Percentiles rank a stretch among this genome's conserved stretches.
phyloP scores from a whole-genome alignment of 2,113 vertebrate species.

The Gracilinanus agilis region DNA sequence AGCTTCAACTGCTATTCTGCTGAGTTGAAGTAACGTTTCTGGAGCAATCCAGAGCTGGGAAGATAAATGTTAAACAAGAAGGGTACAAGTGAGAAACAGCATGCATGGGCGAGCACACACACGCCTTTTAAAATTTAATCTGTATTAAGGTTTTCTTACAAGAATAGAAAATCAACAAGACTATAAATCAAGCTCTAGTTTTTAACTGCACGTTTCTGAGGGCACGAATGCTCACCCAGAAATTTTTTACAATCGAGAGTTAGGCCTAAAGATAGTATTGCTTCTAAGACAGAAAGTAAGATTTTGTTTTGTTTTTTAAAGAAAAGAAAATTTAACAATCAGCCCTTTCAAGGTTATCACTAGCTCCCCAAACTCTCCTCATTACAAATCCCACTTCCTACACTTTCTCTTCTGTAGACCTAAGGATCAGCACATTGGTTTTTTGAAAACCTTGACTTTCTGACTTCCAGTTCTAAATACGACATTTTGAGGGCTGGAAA shows the following conservation, averaged over 20 bases:
- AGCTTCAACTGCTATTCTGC: not conserved
- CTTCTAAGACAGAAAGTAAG: too few species aligned
- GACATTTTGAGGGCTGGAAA: not conserved
- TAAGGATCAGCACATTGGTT: not conserved
- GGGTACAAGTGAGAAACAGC: not conserved
- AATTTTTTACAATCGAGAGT: too few species aligned
- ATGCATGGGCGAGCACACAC: not conserved
- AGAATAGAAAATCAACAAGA: not conserved
- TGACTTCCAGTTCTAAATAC: not conserved
- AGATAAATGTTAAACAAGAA: not conserved
- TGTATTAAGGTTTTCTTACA: not conserved
- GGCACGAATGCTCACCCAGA: not conserved
- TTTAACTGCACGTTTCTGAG: not conserved
- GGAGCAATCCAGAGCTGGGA: not conserved
- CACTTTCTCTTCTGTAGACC: not conserved
- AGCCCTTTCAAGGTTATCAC: not conserved
- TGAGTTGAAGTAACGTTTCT: not conserved
- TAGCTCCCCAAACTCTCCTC: not conserved
- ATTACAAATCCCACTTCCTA: not conserved
- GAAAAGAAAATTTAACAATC: not conserved
- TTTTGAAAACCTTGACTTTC: too few species aligned
- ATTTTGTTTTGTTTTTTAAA: too few species aligned
- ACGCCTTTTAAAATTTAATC: not conserved
- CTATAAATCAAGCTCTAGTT: too few species aligned
- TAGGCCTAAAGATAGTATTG: too few species aligned